Evolutionary conservation across 2,888 invertebrate species (phyloP).

Genomic region (Idaea dimidiata): DNA sequence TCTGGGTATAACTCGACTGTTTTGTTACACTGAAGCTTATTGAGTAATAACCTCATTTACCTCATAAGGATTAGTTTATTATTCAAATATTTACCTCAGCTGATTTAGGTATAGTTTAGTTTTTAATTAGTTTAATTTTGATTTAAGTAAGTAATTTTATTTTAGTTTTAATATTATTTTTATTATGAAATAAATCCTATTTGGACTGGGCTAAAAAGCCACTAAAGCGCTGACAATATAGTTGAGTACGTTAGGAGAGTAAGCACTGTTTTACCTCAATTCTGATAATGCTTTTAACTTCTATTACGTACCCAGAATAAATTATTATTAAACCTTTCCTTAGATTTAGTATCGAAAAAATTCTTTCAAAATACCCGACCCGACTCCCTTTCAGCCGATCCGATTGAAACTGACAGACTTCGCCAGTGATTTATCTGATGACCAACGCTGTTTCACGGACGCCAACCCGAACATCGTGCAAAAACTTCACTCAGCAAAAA

Average conservation of each 20-base stretch:
- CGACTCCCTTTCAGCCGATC: constrained; percentile 8
- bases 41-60: background rate
- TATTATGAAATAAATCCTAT: too few species aligned
- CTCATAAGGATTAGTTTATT: background rate
- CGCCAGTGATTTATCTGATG: constrained; percentile 21
- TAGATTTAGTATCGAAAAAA: background rate
- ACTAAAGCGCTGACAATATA: too few species aligned
- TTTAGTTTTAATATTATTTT: too few species aligned
- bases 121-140: too few species aligned
- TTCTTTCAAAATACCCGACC: constrained; percentile 4
- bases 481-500: constrained; percentile 24
- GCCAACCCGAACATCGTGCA: constrained; percentile 14
- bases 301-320: background rate
- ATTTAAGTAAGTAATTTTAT: too few species aligned
- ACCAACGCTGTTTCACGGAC: constrained; percentile 14
- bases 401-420: constrained; percentile 15
- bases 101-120: too few species aligned
- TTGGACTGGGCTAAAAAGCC: too few species aligned
- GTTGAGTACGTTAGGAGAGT: too few species aligned
- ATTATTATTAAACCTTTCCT: background rate
- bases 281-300: background rate
- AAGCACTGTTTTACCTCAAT: background rate
- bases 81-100: background rate
- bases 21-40: too few species aligned
- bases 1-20: too few species aligned